Percentiles rank a stretch among this genome's conserved stretches.
These are phyloP conservation scores for Archilochus colubris DNA, from an alignment of 2,113 vertebrate species.

Conservation along the genomic window DNA sequence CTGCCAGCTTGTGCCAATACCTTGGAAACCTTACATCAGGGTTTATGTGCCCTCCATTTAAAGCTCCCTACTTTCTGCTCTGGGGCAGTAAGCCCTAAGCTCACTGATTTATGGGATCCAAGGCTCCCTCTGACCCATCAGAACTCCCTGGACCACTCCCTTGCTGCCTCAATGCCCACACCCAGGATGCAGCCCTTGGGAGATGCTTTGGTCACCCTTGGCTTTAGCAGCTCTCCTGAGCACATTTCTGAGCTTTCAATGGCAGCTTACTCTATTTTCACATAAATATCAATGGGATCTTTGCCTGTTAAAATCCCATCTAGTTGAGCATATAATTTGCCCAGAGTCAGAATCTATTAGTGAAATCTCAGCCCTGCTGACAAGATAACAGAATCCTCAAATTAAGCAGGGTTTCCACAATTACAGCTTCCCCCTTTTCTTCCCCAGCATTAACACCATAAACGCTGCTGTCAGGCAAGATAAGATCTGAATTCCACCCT, in stretches of 20 bases:
- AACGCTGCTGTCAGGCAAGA: slow-evolving; percentile 65
- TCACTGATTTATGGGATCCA: neutral
- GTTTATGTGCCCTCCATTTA: neutral
- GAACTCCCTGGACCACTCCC: neutral
- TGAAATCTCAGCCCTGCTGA: slow-evolving; percentile 50
- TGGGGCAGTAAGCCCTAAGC: neutral
- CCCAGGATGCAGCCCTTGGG: neutral
- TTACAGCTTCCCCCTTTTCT: slow-evolving; percentile 56
- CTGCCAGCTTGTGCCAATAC: no score
- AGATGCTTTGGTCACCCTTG: neutral
- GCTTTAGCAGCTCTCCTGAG: neutral
- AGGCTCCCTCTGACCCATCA: neutral
- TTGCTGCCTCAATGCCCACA: neutral
- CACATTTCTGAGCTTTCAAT: neutral
- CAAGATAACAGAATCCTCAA: slow-evolving; percentile 70
- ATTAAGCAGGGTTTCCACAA: slow-evolving; percentile 66
- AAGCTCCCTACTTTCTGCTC: neutral
- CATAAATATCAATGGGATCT: slow-evolving; percentile 55
- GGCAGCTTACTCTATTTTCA: neutral
- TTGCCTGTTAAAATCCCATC: slow-evolving; percentile 65
- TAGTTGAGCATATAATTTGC: slow-evolving; percentile 62
- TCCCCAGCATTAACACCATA: slow-evolving; percentile 54
- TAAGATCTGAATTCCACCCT: slow-evolving; percentile 68
- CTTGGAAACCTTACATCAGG: neutral
- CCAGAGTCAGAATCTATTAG: slow-evolving; percentile 70